Conservation (phyloP, 2,797 vertebrate species). For the Odontamblyopus rebecca region DNA sequence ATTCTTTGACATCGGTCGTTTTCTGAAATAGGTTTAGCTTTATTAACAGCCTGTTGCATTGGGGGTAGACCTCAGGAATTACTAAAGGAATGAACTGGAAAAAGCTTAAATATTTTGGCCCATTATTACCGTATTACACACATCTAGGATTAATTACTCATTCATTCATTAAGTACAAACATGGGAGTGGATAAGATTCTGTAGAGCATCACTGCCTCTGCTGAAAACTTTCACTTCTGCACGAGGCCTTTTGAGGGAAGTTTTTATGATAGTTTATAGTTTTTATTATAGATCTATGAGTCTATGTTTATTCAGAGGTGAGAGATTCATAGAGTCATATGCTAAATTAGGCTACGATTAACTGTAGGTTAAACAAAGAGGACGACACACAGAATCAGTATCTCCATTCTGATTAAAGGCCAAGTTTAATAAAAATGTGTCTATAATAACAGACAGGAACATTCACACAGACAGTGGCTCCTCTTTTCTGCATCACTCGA, state of each 20-base stretch:
- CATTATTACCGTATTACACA: background rate
- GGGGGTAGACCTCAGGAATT: background rate
- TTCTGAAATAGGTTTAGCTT: background rate
- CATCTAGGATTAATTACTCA: background rate
- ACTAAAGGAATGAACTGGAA: background rate
- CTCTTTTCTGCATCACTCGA: too few species aligned
- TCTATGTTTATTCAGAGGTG: background rate
- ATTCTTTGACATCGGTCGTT: background rate
- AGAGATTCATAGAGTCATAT: too few species aligned
- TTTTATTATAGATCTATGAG: too few species aligned
- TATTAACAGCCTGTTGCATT: background rate
- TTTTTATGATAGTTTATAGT: too few species aligned
- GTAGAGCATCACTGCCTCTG: background rate
- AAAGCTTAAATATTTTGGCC: background rate
- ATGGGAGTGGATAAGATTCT: too few species aligned
- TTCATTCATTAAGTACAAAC: background rate
- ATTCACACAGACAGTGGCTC: too few species aligned
- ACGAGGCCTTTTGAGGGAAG: background rate
- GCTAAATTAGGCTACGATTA: too few species aligned
- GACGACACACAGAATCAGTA: too few species aligned
- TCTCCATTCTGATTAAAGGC: too few species aligned
- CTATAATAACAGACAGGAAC: too few species aligned
- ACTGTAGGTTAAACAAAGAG: too few species aligned
- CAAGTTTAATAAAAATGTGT: too few species aligned
- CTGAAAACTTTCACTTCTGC: background rate